Evolutionary conservation across 1,140 invertebrate genomes (phyloP), one percentile per base, ranked within the genome.

Genomic region (Drosophila sulfurigaster): DNA sequence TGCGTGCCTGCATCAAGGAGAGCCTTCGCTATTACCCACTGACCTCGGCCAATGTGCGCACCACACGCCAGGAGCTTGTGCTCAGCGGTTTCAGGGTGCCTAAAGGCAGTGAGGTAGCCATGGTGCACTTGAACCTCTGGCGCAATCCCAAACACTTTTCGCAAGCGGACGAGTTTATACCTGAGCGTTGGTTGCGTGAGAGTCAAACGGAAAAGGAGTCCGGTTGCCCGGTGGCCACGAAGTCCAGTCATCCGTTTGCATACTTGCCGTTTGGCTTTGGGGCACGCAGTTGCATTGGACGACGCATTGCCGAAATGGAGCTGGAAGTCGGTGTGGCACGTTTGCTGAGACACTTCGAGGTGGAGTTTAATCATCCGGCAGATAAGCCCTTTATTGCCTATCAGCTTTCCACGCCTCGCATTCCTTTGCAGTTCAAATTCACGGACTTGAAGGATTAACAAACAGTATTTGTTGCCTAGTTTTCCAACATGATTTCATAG

Each of bases 301-400:
- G 95, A 68, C 93, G 96, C 64, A 94, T 97, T 78, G 96, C 96
- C 1, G 94, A 96, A 85, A 93, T 96, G 78, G 95, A 96, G 88
- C 89, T 96, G 51, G 94, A 95, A 88, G 92, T 95, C 4, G 94
- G 94, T 25, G 68, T 95, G 2, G 91, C 94, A 7, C 94, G 94
- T 85, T 90, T 95, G 25, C 85, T 94, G 15, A 87, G 94, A 54
- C 93, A 94, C 73, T 94, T 94, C 73, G 68, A 93, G 46, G 75
- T 94, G 5, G 93, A 94, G 38, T 95, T 94, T 93, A 90, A 93
- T 51, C 75, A 87, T 76, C 52, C 73, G 1, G 66, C 52, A 0
- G 76, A 81, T 7, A 79, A 79, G 25, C 73, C 79, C 1, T 85
- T 81, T n/a, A 71, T 59, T 48, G 52, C 66, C 38, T 67, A 66